Evolutionary conservation across 2,888 invertebrate genomes (phyloP), one percentile per base, ranked within the genome.

Genomic region (Mesodorylaimus sp.): DNA sequence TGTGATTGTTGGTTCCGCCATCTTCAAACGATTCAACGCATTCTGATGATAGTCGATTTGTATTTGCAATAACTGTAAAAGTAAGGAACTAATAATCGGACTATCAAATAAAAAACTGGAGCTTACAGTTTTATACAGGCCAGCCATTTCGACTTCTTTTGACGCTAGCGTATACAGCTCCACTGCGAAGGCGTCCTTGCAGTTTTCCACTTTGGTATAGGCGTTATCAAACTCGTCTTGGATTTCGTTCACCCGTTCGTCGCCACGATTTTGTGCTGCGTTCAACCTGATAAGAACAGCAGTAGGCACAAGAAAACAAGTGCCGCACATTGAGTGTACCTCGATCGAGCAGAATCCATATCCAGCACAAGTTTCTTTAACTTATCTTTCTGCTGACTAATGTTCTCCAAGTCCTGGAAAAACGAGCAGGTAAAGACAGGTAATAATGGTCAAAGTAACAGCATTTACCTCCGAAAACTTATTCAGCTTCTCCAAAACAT

Each of bases 81-180:
- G 26, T 13, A 51, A 56, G 23, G 46, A n/a, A n/a, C n/a, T n/a
- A n/a, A n/a, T n/a, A n/a, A n/a, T n/a, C n/a, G n/a, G n/a, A n/a
- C n/a, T n/a, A n/a, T n/a, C n/a, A n/a, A n/a, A n/a, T n/a, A n/a
- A n/a, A n/a, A n/a, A n/a, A n/a, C n/a, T n/a, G n/a, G n/a, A n/a
- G 28, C 42, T 52, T 19, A 52, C 44, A 10, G 42, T 26, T 3
- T 13, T 13, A 42, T 47, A 51, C 7, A 51, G 3, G 19, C 29
- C 28, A 25, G 86, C 81, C 52, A 91, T 76, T 61, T 86, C 85
- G 42, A 85, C 80, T 72, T 91, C 89, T 66, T 80, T 80, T 27
- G 86, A 78, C 56, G 89, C 78, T 51, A 91, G 75, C 55, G 81
- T 80, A 65, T 86, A 87, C 84, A 91, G 85, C 68, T 89, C 89